Conservation (phyloP, 1,140 invertebrate species). For the Papilio dardanus region DNA sequence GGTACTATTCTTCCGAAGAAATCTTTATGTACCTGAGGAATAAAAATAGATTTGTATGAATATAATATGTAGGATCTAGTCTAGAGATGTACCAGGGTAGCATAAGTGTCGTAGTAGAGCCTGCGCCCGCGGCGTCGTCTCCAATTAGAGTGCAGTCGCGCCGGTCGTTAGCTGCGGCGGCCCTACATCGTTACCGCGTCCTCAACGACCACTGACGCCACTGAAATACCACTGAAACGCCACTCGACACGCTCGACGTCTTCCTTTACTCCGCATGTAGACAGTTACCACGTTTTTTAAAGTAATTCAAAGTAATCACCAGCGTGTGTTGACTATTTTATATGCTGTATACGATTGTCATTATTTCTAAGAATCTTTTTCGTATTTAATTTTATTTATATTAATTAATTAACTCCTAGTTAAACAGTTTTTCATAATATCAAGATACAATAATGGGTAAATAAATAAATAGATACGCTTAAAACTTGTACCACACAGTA, state of each 20-base stretch:
- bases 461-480: neutral
- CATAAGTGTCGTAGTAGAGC: slow-evolving; percentile 6
- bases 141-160: slow-evolving; percentile 48
- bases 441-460: neutral
- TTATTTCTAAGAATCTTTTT: neutral
- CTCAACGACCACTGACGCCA: slow-evolving; percentile 35
- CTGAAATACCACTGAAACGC: slow-evolving; percentile 5
- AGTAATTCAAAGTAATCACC: slow-evolving; percentile 31
- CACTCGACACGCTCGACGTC: slow-evolving; percentile 38
- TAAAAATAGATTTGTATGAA: slow-evolving; percentile 43
- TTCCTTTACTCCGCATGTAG: slow-evolving; percentile 15
- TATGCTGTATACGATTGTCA: no score
- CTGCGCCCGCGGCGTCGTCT: slow-evolving; percentile 49
- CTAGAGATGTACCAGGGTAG: neutral
- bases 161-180: slow-evolving; percentile 46
- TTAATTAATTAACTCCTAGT: neutral
- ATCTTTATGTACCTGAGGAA: slow-evolving; percentile 85
- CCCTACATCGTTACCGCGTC: slow-evolving; percentile 45
- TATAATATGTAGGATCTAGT: neutral
- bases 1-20: slow-evolving; percentile 87
- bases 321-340: neutral
- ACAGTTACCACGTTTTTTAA: slow-evolving; percentile 31
- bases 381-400: neutral
- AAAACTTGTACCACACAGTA: slow-evolving; percentile 44
- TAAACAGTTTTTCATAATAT: no score